Base-by-base conservation (phyloP, 2,797 vertebrate genomes). In the Enteromius unitaeniatus region DNA sequence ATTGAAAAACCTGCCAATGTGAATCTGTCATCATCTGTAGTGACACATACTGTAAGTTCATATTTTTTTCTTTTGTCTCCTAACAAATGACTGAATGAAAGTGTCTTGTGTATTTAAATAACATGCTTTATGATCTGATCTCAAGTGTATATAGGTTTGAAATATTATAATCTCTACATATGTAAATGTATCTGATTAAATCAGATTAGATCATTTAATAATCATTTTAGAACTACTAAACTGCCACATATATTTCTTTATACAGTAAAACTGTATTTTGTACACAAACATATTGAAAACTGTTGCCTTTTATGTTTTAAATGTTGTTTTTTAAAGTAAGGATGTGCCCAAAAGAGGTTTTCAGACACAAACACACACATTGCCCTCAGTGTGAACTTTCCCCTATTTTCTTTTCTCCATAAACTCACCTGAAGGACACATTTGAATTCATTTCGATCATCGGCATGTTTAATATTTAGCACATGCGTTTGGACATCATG, bases 141-240 rank as follows among this genome's bases (percentile, higher is more conserved):
- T 72, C 9, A 64, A 78, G 31, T 72, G 58, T 69, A 60, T 58
- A 58, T 81, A 83, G 6, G 60, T 28, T 62, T 37, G 49, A 47
- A 40, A 55, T 23, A 40, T 17, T 70, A 28, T 64, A 62, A 42
- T 72, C 11, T 14, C 58, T 6, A 28, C n/a, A 21, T 65, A 23
- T 69, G 23, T 26, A 23, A 73, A 84, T 82, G 72, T 69, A 67
- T 70, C 80, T 65, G 68, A 77, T 72, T 78, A 62, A 42, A 85
- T 7, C 26, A 17, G 21, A 40, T 40, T 45, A 62, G 13, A 26
- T 14, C 23, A 60, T 60, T 31, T 14, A 47, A 64, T 60, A 17
- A 19, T 7, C 0, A 64, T 64, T 64, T 28, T 77, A 19, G n/a
- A 62, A 17, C 49, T n/a, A 55, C 69, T 72, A 37, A 23, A 37